Evolutionary conservation across 2,888 invertebrate genomes (phyloP).

Genomic region (Dugesia japonica): DNA sequence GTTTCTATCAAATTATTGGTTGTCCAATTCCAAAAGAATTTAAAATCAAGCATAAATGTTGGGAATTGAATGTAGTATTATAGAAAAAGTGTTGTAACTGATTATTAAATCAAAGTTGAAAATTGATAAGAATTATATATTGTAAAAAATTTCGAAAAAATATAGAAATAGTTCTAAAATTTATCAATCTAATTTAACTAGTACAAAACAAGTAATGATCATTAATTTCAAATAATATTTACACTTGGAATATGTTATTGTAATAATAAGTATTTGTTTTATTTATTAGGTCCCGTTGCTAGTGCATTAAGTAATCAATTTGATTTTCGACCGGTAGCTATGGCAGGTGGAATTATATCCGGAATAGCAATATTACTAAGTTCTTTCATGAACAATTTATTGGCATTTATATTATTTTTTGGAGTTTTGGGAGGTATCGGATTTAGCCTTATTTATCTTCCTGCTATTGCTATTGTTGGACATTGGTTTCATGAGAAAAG

Average conservation of each 20-base stretch:
- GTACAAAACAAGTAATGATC: too few relatives aligned
- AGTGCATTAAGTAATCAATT: constrained; percentile 24
- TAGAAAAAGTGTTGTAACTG: too few relatives aligned
- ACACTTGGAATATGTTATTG: too few relatives aligned
- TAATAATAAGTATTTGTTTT: too few relatives aligned
- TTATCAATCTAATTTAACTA: not conserved
- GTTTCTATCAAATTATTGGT: too few relatives aligned
- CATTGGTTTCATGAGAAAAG: constrained; percentile 22
- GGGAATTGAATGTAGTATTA: too few relatives aligned
- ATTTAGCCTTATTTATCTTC: constrained; percentile 23
- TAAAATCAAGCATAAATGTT: too few relatives aligned
- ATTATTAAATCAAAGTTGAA: not conserved
- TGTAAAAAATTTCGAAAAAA: too few relatives aligned
- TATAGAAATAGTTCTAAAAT: not conserved
- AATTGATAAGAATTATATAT: not conserved
- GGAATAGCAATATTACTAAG: not conserved
- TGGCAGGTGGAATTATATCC: constrained; percentile 7
- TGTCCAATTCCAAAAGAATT: too few relatives aligned
- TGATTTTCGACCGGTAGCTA: constrained; percentile 23
- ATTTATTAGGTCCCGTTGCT: constrained; percentile 20
- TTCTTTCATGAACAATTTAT: constrained; percentile 7
- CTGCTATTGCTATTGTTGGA: constrained; percentile 26
- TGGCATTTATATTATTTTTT: constrained; percentile 4
- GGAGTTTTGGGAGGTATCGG: constrained; percentile 29
- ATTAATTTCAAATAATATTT: too few relatives aligned